A percentile compares a stretch with the other conserved stretches of the same genome.
phyloP scores from a whole-genome alignment of 2,888 invertebrate genomes.

The Heliconius aoede region DNA sequence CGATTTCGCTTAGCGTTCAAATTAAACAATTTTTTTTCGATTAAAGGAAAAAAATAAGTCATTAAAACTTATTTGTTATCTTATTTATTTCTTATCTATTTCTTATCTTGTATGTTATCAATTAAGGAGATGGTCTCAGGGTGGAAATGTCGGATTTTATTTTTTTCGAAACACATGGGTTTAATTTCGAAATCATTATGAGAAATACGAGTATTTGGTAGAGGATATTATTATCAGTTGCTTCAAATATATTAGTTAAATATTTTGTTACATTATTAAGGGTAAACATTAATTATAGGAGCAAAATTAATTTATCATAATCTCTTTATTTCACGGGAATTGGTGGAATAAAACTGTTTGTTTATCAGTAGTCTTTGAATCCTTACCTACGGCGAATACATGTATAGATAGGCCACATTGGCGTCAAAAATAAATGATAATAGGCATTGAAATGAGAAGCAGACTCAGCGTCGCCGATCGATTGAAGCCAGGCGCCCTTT shows the following conservation, averaged over 20 bases:
- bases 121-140: neutral
- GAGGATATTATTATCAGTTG: too few relatives aligned
- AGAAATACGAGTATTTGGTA: too few relatives aligned
- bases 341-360: neutral
- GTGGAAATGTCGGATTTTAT: too few relatives aligned
- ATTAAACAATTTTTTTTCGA: neutral
- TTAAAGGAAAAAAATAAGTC: neutral
- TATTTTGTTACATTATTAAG: too few relatives aligned
- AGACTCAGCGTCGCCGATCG: constrained; percentile 24
- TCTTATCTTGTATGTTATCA: neutral
- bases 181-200: too few relatives aligned
- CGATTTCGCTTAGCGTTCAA: neutral
- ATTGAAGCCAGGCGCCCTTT: constrained; percentile 16
- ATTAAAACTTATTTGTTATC: neutral
- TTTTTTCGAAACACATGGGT: too few relatives aligned
- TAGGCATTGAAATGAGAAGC: neutral
- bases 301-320: too few relatives aligned
- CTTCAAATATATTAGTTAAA: too few relatives aligned
- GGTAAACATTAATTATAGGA: too few relatives aligned
- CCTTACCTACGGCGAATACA: neutral
- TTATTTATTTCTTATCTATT: too few relatives aligned
- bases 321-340: too few relatives aligned
- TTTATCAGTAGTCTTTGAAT: neutral
- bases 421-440: neutral
- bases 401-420: neutral